Evolutionary conservation across 2,797 vertebrate genomes (phyloP), one percentile per base, ranked within the genome.

Genomic region (Rhadinocentrus ornatus): DNA sequence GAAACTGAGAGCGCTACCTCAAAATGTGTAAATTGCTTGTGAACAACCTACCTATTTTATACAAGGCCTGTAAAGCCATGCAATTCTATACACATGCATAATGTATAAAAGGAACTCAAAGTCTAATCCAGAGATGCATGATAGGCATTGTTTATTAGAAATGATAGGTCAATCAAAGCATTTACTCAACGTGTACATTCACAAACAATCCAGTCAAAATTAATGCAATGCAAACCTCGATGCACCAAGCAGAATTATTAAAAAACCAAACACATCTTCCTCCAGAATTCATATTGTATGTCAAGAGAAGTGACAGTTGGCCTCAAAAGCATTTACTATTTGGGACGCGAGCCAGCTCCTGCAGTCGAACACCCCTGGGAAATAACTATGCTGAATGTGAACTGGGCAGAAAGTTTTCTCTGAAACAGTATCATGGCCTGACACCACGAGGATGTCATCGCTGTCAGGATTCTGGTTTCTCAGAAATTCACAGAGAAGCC

Each of bases 91-190:
- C 63, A 26, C 24, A 35, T 61, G 26, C 15, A 64, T n/a, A 69
- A 65, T 32, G 54, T n/a, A 27, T 72, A 26, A 77, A 74, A 77
- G 27, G 5, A 57, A 16, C 61, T 64, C 18, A 54, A 56, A 65
- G 66, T 68, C 75, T n/a, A 52, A 59, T 1, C 55, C 0, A 3
- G 31, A 37, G n/a, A 57, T 20, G 35, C 65, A 3, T 56, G 71
- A 67, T 27, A 7, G 55, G 22, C 65, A 54, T 24, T 68, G 62
- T 62, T 55, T 62, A 41, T 62, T 52, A 32, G 59, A 67, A 66
- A 60, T 10, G 12, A 75, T 24, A 9, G 15, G n/a, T 44, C 29
- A 60, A 73, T 77, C 34, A 74, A 56, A 50, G 37, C 24, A 66
- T 32, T 59, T 59, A 61, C 58, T 64, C 55, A 71, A 1, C 59